Evolutionary conservation across 2,797 vertebrate species (phyloP).

Genomic region (Avahi laniger): DNA sequence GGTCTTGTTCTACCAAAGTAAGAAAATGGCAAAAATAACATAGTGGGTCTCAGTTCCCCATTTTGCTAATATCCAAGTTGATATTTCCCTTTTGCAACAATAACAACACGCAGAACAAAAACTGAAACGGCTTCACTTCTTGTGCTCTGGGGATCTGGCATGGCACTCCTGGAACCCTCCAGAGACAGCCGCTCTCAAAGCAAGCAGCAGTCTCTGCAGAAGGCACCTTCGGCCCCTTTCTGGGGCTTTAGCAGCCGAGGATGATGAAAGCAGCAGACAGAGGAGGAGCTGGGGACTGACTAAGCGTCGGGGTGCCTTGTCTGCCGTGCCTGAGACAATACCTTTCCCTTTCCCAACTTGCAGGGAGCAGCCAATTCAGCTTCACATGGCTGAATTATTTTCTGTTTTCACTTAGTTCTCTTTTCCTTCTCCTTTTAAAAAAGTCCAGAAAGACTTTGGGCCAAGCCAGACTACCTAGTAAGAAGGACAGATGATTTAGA

Average conservation of each 20-base stretch:
- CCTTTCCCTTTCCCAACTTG: accelerated
- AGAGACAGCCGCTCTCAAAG: no score
- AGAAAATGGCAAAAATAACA: background rate
- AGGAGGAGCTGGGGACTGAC: accelerated
- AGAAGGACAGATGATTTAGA: background rate
- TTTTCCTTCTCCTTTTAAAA: background rate
- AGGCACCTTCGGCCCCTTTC: accelerated
- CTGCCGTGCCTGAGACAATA: accelerated
- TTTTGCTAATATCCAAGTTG: constrained; percentile 2
- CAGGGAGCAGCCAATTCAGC: accelerated
- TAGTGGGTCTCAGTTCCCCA: constrained; percentile 11
- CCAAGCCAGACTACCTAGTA: background rate
- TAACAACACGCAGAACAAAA: background rate
- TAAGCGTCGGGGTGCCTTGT: accelerated
- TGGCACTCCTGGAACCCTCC: background rate
- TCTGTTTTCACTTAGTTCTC: background rate
- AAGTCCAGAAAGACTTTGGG: background rate
- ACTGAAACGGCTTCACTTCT: background rate
- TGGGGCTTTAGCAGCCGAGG: background rate
- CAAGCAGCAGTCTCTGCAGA: background rate
- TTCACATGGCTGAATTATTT: background rate
- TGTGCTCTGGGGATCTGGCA: background rate
- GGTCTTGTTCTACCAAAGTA: background rate
- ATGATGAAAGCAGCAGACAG: accelerated
- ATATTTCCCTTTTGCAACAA: background rate